A percentile compares a stretch with the other conserved stretches of the same genome.
Evolutionary conservation across 2,797 vertebrate species (phyloP).

Genomic region (Muraenolepis orangiensis): DNA sequence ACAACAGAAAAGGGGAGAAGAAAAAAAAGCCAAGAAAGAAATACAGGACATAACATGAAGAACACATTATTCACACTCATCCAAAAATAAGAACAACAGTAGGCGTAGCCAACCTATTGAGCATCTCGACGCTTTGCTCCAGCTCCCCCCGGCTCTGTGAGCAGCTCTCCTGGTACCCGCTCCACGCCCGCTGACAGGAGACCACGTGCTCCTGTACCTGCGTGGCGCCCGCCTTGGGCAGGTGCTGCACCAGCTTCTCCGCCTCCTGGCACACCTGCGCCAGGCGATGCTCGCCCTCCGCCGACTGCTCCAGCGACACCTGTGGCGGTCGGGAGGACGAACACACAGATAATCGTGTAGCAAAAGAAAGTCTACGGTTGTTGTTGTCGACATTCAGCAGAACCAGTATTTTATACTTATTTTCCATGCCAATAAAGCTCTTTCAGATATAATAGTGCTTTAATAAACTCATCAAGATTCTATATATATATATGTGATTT

Average conservation of each 20-base stretch:
- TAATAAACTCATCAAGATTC: background rate
- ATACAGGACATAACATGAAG: too few relatives aligned
- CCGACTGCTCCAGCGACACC: slow-evolving; percentile 71
- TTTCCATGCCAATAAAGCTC: background rate
- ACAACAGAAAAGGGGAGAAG: too few relatives aligned
- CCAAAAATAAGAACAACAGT: too few relatives aligned
- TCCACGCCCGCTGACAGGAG: slow-evolving; percentile 82
- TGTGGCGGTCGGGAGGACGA: slow-evolving; percentile 48
- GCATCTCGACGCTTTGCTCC: slow-evolving; percentile 78
- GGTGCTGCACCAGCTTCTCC: slow-evolving; percentile 77
- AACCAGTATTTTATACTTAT: background rate
- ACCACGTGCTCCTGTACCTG: slow-evolving; percentile 83
- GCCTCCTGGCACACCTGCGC: slow-evolving; percentile 79
- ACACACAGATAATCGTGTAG: background rate
- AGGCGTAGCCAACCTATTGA: too few relatives aligned
- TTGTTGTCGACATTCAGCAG: background rate
- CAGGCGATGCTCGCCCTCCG: slow-evolving; percentile 80
- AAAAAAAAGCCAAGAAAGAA: background rate
- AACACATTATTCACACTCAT: background rate
- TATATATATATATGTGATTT: background rate
- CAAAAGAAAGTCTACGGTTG: background rate
- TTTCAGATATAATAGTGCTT: background rate
- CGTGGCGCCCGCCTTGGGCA: slow-evolving; percentile 77
- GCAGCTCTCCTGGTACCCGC: slow-evolving; percentile 78
- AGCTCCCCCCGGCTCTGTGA: slow-evolving; percentile 78